Base-by-base conservation (phyloP, 2,888 invertebrate species). In the Bugulina stolonifera region DNA sequence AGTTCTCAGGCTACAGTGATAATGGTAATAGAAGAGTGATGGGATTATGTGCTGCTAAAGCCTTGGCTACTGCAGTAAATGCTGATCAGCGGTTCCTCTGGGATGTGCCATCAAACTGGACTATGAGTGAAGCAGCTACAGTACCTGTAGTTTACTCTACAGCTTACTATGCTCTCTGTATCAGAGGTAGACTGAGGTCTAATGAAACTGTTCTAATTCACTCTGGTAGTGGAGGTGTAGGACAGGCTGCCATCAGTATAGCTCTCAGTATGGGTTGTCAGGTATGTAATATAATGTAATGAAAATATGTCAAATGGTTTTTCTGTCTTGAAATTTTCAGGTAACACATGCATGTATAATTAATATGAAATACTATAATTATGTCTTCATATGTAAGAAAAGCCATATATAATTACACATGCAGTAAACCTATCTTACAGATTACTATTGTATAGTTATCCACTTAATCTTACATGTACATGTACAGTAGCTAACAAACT, bases 151-250 rank as follows among this genome's bases (percentile, higher is more conserved):
- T 93, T 69, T 97, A 96, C 84, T 89, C 93, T 69, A 96, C 96
- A 27, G 91, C 87, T 1, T 88, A 88, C 86, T 98, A 97, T 85
- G 95, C 97, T 58, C 87, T 99, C 75, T 84, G 90, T 54, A 90
- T 95, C 69, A 89, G 98, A 77, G 98, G 97, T 10, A 25, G 32
- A 14, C 34, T 70, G 23, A 2, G 2, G 3, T 10, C 52, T 52
- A 54, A 54, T 25, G 52, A 70, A 32, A 87, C 89, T 58, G 90
- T 97, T 73, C 88, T 97, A n/a, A 90, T 97, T 77, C 96, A 97
- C 84, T 94, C 96, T 72, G 96, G 96, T 75, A 91, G 93, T 76
- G 97, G 97, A 73, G 96, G 96, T 80, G 96, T 97, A 54, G 98
- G 98, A 10, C 95, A 96, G 87, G 97, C 98, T 1, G 95, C 97